These are phyloP conservation scores for Drosophila repleta DNA, from an alignment of 1,140 invertebrate genomes.

Conservation along the genomic window DNA sequence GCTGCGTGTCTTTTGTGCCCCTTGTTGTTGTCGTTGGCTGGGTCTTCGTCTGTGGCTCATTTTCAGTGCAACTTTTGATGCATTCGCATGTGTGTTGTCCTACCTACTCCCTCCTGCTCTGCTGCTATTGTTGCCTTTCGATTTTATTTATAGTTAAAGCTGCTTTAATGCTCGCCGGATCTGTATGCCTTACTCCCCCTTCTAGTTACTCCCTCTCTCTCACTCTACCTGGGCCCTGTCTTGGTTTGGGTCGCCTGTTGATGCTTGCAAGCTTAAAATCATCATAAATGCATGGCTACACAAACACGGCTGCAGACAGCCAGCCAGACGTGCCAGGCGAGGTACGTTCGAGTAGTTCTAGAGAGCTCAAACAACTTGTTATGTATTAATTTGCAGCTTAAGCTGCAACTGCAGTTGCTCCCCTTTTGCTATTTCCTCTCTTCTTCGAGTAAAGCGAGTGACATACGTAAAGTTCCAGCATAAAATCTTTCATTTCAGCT, in stretches of 20 bases:
- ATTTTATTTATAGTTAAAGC: conserved; percentile 80
- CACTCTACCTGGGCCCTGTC: neutral
- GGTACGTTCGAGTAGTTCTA: neutral
- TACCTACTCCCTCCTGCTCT: too few species aligned
- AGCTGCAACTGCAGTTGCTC: too few species aligned
- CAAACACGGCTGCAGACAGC: conserved; percentile 35
- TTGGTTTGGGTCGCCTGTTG: conserved; percentile 46
- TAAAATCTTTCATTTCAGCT: neutral
- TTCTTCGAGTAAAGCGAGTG: conserved; percentile 1
- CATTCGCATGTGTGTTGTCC: conserved; percentile 45
- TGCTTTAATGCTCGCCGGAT: conserved; percentile 65
- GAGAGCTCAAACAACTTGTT: neutral
- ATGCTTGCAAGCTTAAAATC: conserved; percentile 74
- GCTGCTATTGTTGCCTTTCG: conserved; percentile 66
- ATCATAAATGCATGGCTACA: conserved; percentile 79
- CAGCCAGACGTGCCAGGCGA: conserved; percentile 30
- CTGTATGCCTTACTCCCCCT: conserved; percentile 20
- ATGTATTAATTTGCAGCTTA: too few species aligned
- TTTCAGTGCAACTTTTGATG: conserved; percentile 51
- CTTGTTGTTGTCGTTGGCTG: conserved; percentile 28
- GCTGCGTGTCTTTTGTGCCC: conserved; percentile 43
- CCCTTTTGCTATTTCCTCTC: too few species aligned
- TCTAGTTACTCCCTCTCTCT: neutral
- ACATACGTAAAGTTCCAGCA: neutral
- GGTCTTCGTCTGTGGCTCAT: conserved; percentile 16